These are phyloP conservation scores for Microcebus murinus DNA, from an alignment of 2,113 vertebrate genomes.

Conservation along the genomic window DNA sequence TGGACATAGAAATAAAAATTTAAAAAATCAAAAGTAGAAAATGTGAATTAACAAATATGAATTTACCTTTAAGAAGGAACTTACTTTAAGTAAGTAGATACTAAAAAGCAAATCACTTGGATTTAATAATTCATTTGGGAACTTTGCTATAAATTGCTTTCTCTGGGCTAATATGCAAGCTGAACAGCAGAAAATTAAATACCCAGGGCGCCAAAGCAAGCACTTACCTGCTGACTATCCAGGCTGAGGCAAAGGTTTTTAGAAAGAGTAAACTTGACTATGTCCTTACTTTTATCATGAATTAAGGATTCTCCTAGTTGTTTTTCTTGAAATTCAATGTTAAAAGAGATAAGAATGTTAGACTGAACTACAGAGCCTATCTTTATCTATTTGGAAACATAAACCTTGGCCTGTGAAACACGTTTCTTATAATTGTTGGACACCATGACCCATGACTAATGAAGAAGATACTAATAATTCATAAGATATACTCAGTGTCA, in stretches of 20 bases:
- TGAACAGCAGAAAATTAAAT: not conserved
- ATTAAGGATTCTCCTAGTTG: not conserved
- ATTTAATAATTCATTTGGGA: not conserved
- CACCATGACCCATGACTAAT: not conserved
- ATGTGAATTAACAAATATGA: not conserved
- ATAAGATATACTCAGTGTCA: not conserved
- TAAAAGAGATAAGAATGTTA: not conserved
- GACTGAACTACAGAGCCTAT: not conserved
- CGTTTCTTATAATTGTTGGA: not conserved
- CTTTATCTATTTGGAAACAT: not conserved
- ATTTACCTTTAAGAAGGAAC: not conserved
- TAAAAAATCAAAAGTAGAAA: not conserved
- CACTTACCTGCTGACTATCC: not conserved
- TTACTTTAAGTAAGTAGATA: not conserved
- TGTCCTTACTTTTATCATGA: not conserved
- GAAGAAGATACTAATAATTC: not conserved
- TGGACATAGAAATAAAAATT: not conserved
- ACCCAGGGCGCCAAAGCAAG: not conserved
- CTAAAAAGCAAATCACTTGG: not conserved
- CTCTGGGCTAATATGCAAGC: not conserved
- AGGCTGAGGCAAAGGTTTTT: not conserved
- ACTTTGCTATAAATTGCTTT: not conserved
- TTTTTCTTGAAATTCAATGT: not conserved
- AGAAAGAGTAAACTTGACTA: not conserved
- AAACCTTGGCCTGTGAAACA: not conserved